Percentiles rank a stretch among this genome's conserved stretches.
phyloP scores from a whole-genome alignment of 1,140 invertebrate species.

The Apis dorsata region DNA sequence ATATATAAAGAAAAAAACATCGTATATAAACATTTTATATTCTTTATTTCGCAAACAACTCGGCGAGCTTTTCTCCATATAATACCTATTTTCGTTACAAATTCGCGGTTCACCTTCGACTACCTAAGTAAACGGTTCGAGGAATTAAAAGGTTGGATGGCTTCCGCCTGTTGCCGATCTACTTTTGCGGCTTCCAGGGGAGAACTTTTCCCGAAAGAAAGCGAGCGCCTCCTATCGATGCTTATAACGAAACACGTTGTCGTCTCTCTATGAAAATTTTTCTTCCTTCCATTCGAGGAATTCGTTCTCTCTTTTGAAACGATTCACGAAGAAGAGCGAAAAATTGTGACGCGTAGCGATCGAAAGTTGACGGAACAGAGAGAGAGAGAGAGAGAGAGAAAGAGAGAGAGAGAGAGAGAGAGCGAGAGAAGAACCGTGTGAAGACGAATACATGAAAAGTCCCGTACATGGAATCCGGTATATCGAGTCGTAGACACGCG shows the following conservation, averaged over 20 bases:
- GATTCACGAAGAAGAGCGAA: background rate
- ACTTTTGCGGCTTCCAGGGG: conserved; percentile 19
- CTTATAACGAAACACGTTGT: background rate
- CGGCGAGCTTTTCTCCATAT: no score
- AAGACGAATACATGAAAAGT: conserved; percentile 62
- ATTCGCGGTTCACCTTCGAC: background rate
- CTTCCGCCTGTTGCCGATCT: conserved; percentile 36
- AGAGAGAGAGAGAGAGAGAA: background rate
- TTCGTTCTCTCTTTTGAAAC: conserved; percentile 32
- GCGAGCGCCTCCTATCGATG: background rate
- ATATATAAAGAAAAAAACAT: no score
- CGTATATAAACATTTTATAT: no score
- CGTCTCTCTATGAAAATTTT: conserved; percentile 21
- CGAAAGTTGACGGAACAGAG: background rate
- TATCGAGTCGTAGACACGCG: conserved; percentile 10
- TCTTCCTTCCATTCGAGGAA: conserved; percentile 6
- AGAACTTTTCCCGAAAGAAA: conserved; percentile 3
- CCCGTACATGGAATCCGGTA: conserved; percentile 55
- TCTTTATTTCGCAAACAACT: no score
- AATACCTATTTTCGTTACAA: background rate
- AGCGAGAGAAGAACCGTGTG: conserved; percentile 60
- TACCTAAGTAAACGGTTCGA: conserved; percentile 13
- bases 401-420: background rate
- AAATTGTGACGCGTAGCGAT: background rate
- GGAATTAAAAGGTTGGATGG: conserved; percentile 6